Conservation (phyloP, 2,113 vertebrate species). For the Hypocryptadius cinnamomeus region DNA sequence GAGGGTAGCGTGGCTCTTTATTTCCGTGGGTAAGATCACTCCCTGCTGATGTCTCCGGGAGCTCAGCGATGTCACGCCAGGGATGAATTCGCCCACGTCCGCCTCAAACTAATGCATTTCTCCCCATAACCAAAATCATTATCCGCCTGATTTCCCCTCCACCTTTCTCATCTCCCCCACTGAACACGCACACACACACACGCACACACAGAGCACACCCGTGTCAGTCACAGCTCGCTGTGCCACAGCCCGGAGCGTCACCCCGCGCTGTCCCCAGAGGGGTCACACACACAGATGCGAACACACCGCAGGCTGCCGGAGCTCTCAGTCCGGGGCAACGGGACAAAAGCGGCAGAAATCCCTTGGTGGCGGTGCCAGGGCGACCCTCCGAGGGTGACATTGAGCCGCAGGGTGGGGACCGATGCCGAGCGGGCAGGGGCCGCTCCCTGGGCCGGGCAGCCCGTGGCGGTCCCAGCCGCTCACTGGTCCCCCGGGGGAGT, state of each 20-base stretch:
- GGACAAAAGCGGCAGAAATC: neutral
- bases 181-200: neutral
- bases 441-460: neutral
- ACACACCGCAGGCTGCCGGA: neutral
- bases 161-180: neutral
- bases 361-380: neutral
- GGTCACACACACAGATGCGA: neutral
- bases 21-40: slow-evolving; percentile 39
- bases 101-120: neutral
- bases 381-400: neutral
- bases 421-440: neutral
- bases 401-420: neutral
- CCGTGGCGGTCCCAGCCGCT: neutral
- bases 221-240: neutral
- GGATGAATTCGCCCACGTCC: slow-evolving; percentile 1
- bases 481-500: neutral
- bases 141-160: slow-evolving; percentile 4
- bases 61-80: neutral
- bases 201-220: accelerated
- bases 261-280: neutral
- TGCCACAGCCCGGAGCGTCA: neutral
- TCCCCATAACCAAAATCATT: neutral
- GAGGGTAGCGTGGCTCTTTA: slow-evolving; percentile 12
- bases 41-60: neutral
- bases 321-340: neutral